Evolutionary conservation across 2,888 invertebrate species (phyloP).

Genomic region (Polia nebulosa): DNA sequence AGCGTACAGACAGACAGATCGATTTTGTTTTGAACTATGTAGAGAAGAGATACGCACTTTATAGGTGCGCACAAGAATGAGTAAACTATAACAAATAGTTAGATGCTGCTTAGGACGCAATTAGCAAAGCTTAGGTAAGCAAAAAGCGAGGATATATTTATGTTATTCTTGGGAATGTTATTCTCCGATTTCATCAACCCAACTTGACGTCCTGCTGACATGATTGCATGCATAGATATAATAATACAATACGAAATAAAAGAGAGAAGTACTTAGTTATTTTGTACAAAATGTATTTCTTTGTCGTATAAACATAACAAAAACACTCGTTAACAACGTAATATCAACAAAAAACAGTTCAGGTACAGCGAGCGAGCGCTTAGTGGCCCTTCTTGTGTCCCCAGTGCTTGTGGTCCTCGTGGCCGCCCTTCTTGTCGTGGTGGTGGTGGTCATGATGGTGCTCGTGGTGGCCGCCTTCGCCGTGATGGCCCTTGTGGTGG

Average conservation of each 20-base stretch:
- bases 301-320: slow-evolving; percentile 76
- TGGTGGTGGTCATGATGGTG: slow-evolving; percentile 94
- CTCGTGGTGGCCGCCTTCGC: slow-evolving; percentile 94
- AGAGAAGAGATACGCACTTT: no score
- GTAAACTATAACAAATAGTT: no score
- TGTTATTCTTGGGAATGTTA: neutral
- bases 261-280: slow-evolving; percentile 23
- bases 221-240: neutral
- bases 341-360: slow-evolving; percentile 79
- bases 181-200: neutral
- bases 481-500: slow-evolving; percentile 94
- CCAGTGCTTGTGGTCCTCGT: slow-evolving; percentile 95
- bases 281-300: slow-evolving; percentile 67
- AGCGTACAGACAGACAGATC: no score
- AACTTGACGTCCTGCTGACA: neutral
- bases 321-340: slow-evolving; percentile 69
- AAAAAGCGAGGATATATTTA: neutral
- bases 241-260: slow-evolving; percentile 4
- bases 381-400: slow-evolving; percentile 91
- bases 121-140: neutral
- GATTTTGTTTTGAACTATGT: no score
- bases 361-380: slow-evolving; percentile 64
- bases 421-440: slow-evolving; percentile 95
- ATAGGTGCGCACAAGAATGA: no score
- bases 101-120: no score